A percentile compares a stretch with the other conserved stretches of the same genome.
Conservation (phyloP, 2,113 vertebrate species). For the Heptranchias perlo region DNA sequence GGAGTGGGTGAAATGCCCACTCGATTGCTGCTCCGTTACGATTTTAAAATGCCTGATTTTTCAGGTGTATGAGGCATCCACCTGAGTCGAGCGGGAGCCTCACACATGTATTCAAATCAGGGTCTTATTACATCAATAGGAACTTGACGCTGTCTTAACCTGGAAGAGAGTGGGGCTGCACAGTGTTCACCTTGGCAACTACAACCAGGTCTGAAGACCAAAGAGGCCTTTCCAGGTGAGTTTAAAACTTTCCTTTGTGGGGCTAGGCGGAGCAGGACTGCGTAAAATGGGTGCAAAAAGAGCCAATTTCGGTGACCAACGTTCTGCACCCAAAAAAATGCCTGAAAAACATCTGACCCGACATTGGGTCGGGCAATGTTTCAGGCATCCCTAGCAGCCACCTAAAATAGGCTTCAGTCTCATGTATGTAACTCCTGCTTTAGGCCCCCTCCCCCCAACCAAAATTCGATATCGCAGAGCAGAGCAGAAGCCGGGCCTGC, state of each 20-base stretch:
- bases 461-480: background rate
- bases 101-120: background rate
- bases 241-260: background rate
- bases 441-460: too few species aligned
- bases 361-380: too few species aligned
- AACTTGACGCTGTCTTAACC: background rate
- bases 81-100: background rate
- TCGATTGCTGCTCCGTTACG: background rate
- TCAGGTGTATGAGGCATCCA: background rate
- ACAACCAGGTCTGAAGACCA: background rate
- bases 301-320: background rate
- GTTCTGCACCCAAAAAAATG: background rate
- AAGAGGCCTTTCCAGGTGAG: background rate
- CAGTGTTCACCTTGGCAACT: background rate
- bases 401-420: background rate
- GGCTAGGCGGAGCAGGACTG: background rate
- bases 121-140: background rate
- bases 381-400: background rate
- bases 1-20: background rate
- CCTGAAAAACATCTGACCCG: background rate
- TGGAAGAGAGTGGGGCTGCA: background rate
- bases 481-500: too few species aligned
- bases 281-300: too few species aligned
- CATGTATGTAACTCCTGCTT: background rate
- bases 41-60: background rate